Evolutionary conservation across 2,113 vertebrate species (phyloP).

Genomic region (Cephalopterus ornatus): DNA sequence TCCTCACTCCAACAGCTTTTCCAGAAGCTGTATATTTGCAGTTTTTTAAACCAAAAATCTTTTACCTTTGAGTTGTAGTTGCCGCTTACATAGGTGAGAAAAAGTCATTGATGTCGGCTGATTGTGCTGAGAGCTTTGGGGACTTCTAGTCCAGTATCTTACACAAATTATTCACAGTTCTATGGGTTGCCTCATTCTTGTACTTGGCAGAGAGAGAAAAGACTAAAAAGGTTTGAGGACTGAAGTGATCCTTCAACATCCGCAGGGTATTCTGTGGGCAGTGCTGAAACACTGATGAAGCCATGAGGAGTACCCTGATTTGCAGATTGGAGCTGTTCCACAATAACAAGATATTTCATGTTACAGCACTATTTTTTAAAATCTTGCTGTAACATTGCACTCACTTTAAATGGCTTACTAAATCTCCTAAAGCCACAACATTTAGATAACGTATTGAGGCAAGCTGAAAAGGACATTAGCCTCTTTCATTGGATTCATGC

Average conservation of each 20-base stretch:
- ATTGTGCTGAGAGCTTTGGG: not conserved
- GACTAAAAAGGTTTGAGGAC: not conserved
- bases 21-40: not conserved
- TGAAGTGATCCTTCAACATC: not conserved
- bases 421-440: not conserved
- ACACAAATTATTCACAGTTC: not conserved
- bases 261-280: not conserved
- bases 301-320: not conserved
- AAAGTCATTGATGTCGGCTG: not conserved
- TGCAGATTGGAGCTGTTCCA: not conserved
- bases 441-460: not conserved
- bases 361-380: not conserved
- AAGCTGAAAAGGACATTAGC: not conserved
- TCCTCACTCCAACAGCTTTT: not conserved
- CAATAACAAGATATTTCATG: not conserved
- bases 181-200: not conserved
- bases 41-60: not conserved
- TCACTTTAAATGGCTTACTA: not conserved
- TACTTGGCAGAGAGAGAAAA: not conserved
- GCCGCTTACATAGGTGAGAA: not conserved
- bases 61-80: not conserved
- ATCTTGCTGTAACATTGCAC: not conserved
- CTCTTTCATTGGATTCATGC: not conserved
- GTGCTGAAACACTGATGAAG: not conserved
- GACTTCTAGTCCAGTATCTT: not conserved